Conservation (phyloP, 2,797 vertebrate genomes). For the Phalanger gymnotis region DNA sequence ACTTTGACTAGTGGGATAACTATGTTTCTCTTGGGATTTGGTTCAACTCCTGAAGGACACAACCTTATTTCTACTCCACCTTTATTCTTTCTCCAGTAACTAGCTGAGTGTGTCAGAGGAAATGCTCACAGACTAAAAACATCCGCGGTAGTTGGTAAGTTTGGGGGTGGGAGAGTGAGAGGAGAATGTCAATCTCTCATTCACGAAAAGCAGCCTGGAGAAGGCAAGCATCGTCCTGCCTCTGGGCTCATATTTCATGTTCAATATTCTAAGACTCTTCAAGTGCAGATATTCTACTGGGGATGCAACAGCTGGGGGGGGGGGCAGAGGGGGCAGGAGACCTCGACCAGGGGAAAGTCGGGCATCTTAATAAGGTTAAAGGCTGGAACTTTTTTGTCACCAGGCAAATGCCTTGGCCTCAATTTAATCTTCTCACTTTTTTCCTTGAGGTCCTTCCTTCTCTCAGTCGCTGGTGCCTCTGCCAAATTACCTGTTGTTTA, state of each 20-base stretch:
- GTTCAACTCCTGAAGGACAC: background rate
- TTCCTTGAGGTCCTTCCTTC: background rate
- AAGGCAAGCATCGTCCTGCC: background rate
- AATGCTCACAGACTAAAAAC: background rate
- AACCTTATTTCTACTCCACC: background rate
- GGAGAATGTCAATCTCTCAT: background rate
- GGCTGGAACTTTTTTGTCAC: background rate
- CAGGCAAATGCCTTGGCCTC: background rate
- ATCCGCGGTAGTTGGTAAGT: background rate
- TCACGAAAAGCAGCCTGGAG: background rate
- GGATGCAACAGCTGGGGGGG: background rate
- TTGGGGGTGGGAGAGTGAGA: background rate
- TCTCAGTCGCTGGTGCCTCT: background rate
- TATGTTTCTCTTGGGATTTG: background rate
- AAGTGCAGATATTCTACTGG: background rate
- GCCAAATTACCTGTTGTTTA: background rate
- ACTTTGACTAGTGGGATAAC: background rate
- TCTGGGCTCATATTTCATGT: background rate
- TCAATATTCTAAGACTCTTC: background rate
- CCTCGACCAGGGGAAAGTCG: background rate
- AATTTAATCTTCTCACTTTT: background rate
- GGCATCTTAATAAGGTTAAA: background rate
- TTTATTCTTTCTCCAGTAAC: background rate
- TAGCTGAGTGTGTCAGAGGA: background rate
- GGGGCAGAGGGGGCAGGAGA: background rate